Evolutionary conservation across 1,140 invertebrate genomes (phyloP), one percentile per base, ranked within the genome.

Genomic region (Pectinophora gossypiella): DNA sequence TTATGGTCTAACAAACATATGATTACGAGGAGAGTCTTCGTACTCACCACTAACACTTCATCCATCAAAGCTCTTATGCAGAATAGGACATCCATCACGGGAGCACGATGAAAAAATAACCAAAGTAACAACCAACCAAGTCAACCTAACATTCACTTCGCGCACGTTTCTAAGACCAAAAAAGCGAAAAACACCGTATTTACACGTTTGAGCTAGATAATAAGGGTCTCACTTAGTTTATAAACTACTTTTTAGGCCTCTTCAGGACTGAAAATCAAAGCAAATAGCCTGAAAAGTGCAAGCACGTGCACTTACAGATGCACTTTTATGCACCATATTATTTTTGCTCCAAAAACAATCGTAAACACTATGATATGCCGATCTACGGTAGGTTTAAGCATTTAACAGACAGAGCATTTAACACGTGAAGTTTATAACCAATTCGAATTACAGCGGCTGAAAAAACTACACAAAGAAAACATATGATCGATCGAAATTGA

Each of bases 381-480:
- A 51, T 43, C 7, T 15, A 48, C 16, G 27, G 27, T 9, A 32
- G 16, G 10, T 40, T 2, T 13, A 40, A 18, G 16, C 36, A 40
- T 15, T 40, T 20, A 20, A 7, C 9, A 20, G 20, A 44, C 20
- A 20, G 20, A 19, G n/a, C 5, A 23, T 13, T 27, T 57, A 61
- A 68, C 54, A 58, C 49, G 63, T 65, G 59, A 71, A 69, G 47
- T 60, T 59, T 65, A 54, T 62, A 73, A 64, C 70, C 64, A 83
- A 78, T 85, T 84, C 77, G 76, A 86, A 82, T 76, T 75, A 78
- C 73, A 83, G 77, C 74, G 74, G 83, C 76, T 80, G 76, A 86
- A 84, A 83, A 80, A 87, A 76, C 78, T 82, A 85, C 80, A 87
- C 84, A 87, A 87, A 87, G 84, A 87, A 87, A 87, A 87, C 84